Percentiles rank a stretch among this genome's conserved stretches.
Evolutionary conservation across 2,113 vertebrate genomes (phyloP).

Genomic region (Rhipidura dahli): DNA sequence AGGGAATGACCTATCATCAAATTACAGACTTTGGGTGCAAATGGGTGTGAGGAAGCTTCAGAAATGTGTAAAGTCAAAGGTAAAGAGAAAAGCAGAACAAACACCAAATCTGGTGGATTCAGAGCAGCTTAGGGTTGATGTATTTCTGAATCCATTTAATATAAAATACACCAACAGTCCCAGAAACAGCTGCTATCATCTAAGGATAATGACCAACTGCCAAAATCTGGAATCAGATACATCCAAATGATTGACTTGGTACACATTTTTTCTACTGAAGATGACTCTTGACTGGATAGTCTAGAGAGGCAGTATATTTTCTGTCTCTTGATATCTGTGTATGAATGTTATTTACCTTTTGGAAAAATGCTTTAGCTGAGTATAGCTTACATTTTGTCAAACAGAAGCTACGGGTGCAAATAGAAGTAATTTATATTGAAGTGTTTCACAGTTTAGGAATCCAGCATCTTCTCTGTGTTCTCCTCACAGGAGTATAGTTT

Average conservation of each 20-base stretch:
- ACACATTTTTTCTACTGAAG: neutral
- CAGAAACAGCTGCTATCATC: neutral
- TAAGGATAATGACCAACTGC: neutral
- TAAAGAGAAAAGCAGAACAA: neutral
- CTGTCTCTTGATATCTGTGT: neutral
- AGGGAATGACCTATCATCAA: neutral
- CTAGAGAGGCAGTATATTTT: neutral
- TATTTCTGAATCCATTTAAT: neutral
- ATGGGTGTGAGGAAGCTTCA: neutral
- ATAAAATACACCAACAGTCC: neutral
- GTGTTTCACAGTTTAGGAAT: neutral
- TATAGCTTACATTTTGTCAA: neutral
- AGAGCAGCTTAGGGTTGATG: neutral
- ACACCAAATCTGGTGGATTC: neutral
- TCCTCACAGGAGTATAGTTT: neutral
- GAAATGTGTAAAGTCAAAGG: neutral
- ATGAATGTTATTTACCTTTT: neutral
- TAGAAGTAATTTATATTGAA: neutral
- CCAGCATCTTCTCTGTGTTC: neutral
- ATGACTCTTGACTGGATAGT: neutral
- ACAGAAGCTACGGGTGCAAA: neutral
- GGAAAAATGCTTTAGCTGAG: neutral
- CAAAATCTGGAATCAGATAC: neutral
- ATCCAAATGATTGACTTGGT: neutral
- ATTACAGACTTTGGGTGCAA: neutral